phyloP scores from a whole-genome alignment of 2,113 vertebrate genomes.

The Lampris incognitus region DNA sequence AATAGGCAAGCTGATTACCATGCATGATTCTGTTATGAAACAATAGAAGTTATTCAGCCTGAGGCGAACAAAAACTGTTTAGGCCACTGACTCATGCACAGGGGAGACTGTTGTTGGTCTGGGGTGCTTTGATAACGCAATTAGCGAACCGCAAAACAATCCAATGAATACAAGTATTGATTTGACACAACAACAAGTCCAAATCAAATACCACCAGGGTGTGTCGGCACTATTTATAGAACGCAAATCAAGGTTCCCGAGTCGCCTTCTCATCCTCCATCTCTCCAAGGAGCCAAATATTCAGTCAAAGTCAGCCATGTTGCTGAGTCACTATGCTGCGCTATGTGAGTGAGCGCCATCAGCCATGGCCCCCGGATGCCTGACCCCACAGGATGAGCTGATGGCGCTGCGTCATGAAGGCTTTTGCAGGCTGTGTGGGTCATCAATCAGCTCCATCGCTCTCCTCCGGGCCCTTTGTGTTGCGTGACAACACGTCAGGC shows the following conservation, averaged over 20 bases:
- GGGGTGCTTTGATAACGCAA: slow-evolving; percentile 48
- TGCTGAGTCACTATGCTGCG: slow-evolving; percentile 65
- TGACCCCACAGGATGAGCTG: slow-evolving; percentile 53
- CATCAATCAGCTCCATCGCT: slow-evolving; percentile 67
- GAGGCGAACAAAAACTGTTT: slow-evolving; percentile 13
- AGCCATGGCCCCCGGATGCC: slow-evolving; percentile 33
- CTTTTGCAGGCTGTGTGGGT: slow-evolving; percentile 50
- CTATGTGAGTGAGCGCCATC: slow-evolving; percentile 14
- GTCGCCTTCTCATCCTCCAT: slow-evolving; percentile 20
- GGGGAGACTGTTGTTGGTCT: background rate
- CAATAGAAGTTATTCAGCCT: slow-evolving; percentile 15
- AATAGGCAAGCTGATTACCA: slow-evolving; percentile 32
- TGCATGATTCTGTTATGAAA: slow-evolving; percentile 45
- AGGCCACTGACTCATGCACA: slow-evolving; percentile 18
- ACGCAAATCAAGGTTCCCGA: slow-evolving; percentile 24
- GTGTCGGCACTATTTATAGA: slow-evolving; percentile 3
- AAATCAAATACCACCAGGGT: slow-evolving; percentile 47
- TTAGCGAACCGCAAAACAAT: slow-evolving; percentile 41
- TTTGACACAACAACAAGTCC: slow-evolving; percentile 34
- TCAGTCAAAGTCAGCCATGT: background rate
- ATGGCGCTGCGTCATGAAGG: slow-evolving; percentile 63
- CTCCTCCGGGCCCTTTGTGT: slow-evolving; percentile 20
- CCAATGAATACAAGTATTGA: slow-evolving; percentile 57
- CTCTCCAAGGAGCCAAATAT: background rate
- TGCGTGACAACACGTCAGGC: slow-evolving; percentile 54